phyloP scores from a whole-genome alignment of 2,113 vertebrate genomes.

The Colaptes auratus region DNA sequence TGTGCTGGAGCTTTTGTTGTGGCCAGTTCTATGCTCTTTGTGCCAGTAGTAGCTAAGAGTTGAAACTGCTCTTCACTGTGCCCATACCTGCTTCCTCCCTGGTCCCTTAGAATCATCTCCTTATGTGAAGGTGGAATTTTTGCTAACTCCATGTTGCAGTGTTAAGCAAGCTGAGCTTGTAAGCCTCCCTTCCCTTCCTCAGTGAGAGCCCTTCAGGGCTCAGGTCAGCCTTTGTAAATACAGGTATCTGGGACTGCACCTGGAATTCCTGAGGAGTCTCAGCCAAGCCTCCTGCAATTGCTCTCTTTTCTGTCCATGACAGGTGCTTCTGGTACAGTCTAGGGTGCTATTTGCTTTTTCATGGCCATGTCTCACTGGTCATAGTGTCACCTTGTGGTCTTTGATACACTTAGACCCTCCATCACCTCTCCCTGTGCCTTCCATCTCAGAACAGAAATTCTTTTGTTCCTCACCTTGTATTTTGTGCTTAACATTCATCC shows the following conservation, averaged over 20 bases:
- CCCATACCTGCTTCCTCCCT: rapidly evolving
- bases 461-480: not conserved
- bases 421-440: not conserved
- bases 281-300: not conserved
- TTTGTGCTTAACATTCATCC: not conserved
- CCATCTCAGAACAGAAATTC: not conserved
- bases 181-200: not conserved
- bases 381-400: not conserved
- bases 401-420: not conserved
- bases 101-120: not conserved
- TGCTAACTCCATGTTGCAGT: not conserved
- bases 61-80: not conserved
- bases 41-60: not conserved
- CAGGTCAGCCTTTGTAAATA: not conserved
- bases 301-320: not conserved
- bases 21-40: not conserved
- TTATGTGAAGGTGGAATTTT: not conserved
- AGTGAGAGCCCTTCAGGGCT: not conserved
- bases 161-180: not conserved
- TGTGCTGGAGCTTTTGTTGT: not conserved
- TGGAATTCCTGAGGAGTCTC: not conserved
- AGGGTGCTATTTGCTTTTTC: not conserved
- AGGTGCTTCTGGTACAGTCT: not conserved
- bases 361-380: not conserved
- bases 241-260: not conserved